phyloP scores from a whole-genome alignment of 1,140 invertebrate genomes.

The Armadillidium nasatum region DNA sequence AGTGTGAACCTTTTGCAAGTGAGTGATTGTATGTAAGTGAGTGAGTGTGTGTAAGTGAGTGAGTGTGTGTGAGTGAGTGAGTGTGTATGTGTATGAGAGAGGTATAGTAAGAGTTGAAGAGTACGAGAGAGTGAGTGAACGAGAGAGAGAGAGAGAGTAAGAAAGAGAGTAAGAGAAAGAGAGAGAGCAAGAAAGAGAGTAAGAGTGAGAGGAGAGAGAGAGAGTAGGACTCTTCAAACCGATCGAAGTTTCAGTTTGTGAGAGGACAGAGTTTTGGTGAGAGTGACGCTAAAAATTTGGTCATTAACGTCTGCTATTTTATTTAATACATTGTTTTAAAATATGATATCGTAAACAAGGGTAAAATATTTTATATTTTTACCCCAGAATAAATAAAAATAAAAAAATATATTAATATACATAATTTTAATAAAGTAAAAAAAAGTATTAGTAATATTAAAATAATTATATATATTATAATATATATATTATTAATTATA shows the following conservation, averaged over 20 bases:
- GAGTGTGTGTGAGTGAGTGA: too few species aligned
- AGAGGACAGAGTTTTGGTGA: too few species aligned
- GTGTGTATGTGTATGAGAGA: too few species aligned
- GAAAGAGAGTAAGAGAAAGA: background rate
- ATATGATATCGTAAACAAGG: too few species aligned
- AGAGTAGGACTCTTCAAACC: background rate
- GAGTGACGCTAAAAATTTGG: too few species aligned
- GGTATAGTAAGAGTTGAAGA: background rate
- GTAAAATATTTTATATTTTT: too few species aligned
- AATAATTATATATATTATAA: background rate
- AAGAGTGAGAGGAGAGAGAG: background rate
- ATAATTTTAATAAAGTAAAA: too few species aligned
- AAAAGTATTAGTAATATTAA: too few species aligned
- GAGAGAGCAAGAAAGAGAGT: background rate
- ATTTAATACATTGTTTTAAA: background rate
- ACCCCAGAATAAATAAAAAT: too few species aligned
- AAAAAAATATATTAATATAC: too few species aligned
- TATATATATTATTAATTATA: background rate
- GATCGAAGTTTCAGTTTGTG: background rate
- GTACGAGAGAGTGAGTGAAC: background rate
- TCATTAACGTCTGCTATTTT: background rate
- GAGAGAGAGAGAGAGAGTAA: background rate
- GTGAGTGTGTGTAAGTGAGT: too few species aligned
- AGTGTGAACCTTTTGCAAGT: too few species aligned
- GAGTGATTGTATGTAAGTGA: background rate